phyloP scores from a whole-genome alignment of 2,113 vertebrate species.

The Tragelaphus imberbis region DNA sequence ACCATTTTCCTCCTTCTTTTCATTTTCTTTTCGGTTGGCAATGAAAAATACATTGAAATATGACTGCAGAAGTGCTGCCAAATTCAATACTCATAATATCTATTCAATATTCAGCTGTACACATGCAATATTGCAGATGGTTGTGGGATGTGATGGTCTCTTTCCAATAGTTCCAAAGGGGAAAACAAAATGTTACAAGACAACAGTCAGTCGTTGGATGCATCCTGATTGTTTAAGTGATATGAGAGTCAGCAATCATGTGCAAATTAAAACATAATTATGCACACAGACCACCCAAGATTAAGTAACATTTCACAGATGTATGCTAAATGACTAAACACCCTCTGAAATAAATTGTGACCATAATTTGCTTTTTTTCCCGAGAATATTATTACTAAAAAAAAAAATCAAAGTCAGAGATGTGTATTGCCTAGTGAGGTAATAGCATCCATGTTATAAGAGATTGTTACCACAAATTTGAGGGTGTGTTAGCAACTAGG shows the following conservation, averaged over 20 bases:
- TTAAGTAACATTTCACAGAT: slow-evolving; percentile 60
- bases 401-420: not conserved
- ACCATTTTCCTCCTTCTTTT: slow-evolving; percentile 26
- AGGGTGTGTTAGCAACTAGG: not conserved
- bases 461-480: not conserved
- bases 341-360: slow-evolving; percentile 40
- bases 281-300: slow-evolving; percentile 51
- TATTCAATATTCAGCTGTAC: slow-evolving; percentile 67
- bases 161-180: slow-evolving; percentile 56
- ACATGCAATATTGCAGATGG: slow-evolving; percentile 57
- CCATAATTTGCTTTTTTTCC: slow-evolving; percentile 43
- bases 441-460: not conserved
- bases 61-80: slow-evolving; percentile 51
- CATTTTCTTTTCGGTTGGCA: slow-evolving; percentile 50
- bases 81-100: slow-evolving; percentile 60
- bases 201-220: slow-evolving; percentile 42
- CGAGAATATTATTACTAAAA: slow-evolving; percentile 29
- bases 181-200: slow-evolving; percentile 59
- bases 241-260: slow-evolving; percentile 56
- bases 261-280: slow-evolving; percentile 66
- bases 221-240: slow-evolving; percentile 56
- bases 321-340: slow-evolving; percentile 47
- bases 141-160: slow-evolving; percentile 50
- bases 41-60: slow-evolving; percentile 58
- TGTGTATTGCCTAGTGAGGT: not conserved